Conservation (phyloP, 2,113 vertebrate genomes). For the Butastur rufipennis region DNA sequence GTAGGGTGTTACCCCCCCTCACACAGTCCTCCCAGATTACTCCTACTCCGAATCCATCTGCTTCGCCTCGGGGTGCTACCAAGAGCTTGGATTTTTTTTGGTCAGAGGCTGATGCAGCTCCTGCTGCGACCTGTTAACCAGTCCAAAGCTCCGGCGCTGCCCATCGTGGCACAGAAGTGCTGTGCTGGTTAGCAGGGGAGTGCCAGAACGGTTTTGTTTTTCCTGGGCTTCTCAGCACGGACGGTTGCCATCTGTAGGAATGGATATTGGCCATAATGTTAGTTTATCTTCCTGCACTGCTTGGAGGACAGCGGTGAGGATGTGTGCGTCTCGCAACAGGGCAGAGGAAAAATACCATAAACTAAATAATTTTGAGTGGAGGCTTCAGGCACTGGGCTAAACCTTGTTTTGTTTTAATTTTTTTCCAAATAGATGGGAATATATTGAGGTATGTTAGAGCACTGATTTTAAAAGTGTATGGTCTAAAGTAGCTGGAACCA, state of each 20-base stretch:
- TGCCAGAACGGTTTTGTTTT: accelerated
- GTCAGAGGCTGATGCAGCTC: background rate
- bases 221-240: background rate
- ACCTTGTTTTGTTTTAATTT: background rate
- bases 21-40: background rate
- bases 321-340: accelerated
- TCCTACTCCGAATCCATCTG: background rate
- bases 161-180: accelerated
- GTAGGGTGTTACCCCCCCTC: background rate
- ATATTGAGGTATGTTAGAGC: accelerated
- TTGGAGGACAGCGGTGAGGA: background rate
- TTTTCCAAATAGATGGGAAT: background rate
- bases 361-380: too few relatives aligned
- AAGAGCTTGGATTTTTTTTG: background rate
- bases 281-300: background rate
- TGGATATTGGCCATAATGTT: background rate
- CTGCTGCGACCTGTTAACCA: too few relatives aligned
- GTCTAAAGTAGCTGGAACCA: background rate
- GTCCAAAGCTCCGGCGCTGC: background rate
- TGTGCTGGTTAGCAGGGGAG: background rate
- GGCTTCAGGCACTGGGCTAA: background rate
- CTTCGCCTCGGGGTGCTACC: background rate
- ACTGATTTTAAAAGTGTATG: accelerated
- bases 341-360: background rate
- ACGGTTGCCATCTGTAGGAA: background rate